Conservation (phyloP, 2,888 invertebrate species). For the Clivina fossor region DNA sequence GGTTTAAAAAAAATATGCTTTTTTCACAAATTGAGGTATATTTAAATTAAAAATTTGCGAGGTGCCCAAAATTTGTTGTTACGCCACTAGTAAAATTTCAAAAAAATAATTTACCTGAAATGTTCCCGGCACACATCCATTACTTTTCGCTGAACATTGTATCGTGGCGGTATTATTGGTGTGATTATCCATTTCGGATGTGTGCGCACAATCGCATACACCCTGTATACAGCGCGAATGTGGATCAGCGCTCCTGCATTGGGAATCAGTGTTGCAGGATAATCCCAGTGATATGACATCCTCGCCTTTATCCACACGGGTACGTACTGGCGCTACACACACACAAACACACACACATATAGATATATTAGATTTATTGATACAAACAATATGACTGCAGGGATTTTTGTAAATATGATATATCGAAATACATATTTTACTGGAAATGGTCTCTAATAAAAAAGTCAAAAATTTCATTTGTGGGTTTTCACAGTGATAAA, state of each 20-base stretch:
- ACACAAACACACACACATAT: neutral
- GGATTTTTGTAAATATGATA: too few relatives aligned
- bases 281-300: slow-evolving; percentile 66
- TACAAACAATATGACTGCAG: neutral
- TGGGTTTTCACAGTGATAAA: too few relatives aligned
- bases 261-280: slow-evolving; percentile 71
- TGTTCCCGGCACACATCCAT: slow-evolving; percentile 82
- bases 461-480: too few relatives aligned
- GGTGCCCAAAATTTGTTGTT: too few relatives aligned
- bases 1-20: too few relatives aligned
- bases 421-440: too few relatives aligned
- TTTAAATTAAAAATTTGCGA: too few relatives aligned
- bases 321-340: slow-evolving; percentile 19
- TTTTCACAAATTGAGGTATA: too few relatives aligned
- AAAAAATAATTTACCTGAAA: slow-evolving; percentile 73
- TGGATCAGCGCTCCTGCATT: slow-evolving; percentile 79
- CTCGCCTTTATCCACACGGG: slow-evolving; percentile 42
- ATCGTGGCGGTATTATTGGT: slow-evolving; percentile 52
- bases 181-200: slow-evolving; percentile 53
- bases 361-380: neutral
- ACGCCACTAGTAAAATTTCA: too few relatives aligned
- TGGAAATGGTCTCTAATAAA: too few relatives aligned
- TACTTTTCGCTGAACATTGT: slow-evolving; percentile 68
- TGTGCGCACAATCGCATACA: slow-evolving; percentile 73
- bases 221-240: slow-evolving; percentile 74